Conservation (phyloP, 2,888 invertebrate genomes). For the Graphium colonna region DNA sequence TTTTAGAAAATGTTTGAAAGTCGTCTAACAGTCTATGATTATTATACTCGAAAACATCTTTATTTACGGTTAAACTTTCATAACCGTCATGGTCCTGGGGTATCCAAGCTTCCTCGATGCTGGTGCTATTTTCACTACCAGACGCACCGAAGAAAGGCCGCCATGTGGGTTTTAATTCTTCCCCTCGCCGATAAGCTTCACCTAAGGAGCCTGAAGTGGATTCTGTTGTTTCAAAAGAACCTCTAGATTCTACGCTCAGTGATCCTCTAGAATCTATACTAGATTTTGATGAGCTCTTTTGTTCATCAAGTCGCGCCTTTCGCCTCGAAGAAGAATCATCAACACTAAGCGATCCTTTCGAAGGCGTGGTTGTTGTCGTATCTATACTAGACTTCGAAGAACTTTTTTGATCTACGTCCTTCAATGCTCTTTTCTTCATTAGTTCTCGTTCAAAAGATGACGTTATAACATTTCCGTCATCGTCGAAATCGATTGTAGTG, state of each 20-base stretch:
- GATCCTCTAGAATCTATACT: constrained; percentile 83
- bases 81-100: constrained; percentile 86
- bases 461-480: constrained; percentile 71
- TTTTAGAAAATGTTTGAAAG: constrained; percentile 72
- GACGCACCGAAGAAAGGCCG: constrained; percentile 89
- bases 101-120: constrained; percentile 90
- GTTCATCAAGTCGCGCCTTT: constrained; percentile 68
- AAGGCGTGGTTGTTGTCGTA: constrained; percentile 70
- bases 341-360: constrained; percentile 74
- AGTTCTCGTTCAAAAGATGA: constrained; percentile 67
- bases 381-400: constrained; percentile 82
- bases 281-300: constrained; percentile 81
- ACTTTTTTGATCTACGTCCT: constrained; percentile 72
- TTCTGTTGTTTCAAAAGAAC: constrained; percentile 86
- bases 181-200: constrained; percentile 84
- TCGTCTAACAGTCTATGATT: constrained; percentile 71
- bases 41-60: constrained; percentile 68
- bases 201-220: constrained; percentile 87
- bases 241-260: constrained; percentile 84
- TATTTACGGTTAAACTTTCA: constrained; percentile 74
- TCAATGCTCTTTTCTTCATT: constrained; percentile 65
- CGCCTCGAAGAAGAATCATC: constrained; percentile 73
- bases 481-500: constrained; percentile 75
- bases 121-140: constrained; percentile 90
- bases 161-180: constrained; percentile 90